Evolutionary conservation across 2,113 vertebrate genomes (phyloP), one percentile per base, ranked within the genome.

Genomic region (Dascyllus trimaculatus): DNA sequence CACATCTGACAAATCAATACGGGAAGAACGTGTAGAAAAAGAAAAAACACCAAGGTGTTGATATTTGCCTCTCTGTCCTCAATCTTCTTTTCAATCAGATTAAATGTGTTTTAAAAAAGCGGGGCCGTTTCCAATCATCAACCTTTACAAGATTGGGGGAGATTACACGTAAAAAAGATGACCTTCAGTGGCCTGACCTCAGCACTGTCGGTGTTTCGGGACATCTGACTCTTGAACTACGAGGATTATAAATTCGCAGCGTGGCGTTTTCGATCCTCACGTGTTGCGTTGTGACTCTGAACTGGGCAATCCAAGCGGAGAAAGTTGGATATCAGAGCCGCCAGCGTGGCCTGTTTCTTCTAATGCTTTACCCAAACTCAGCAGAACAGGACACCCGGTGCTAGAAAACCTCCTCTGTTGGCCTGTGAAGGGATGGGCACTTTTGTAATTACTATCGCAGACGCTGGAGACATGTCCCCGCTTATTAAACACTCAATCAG

Each of bases 401-500:
- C 17, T 15, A 26, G 48, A 60, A n/a, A 66, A 45, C 17, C 54
- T 56, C 1, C 1, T 18, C 40, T 40, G 29, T 22, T 40, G 15
- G 26, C 63, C 17, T 4, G 5, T 6, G 9, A 56, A 48, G 46
- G 24, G 43, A 45, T 11, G 58, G 18, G 21, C 21, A 8, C 24
- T 22, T n/a, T 5, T 43, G 1, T 65, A 58, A 54, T 68, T 48
- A 17, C 65, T 52, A 48, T 49, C 18, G 19, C 24, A 74, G 25
- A 75, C 61, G 52, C n/a, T 15, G 18, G 19, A 75, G 7, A 46
- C 57, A 7, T 66, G 53, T 25, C 35, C 45, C 17, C 59, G 40
- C 75, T 63, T 75, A 81, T 84, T 72, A 76, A 84, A 82, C 71
- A 56, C 62, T 29, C 66, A 52, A 82, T 77, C 81, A 67, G 4